Percentiles rank a stretch among this genome's conserved stretches.
phyloP scores from a whole-genome alignment of 2,888 invertebrate genomes.

The Halictus ligatus region DNA sequence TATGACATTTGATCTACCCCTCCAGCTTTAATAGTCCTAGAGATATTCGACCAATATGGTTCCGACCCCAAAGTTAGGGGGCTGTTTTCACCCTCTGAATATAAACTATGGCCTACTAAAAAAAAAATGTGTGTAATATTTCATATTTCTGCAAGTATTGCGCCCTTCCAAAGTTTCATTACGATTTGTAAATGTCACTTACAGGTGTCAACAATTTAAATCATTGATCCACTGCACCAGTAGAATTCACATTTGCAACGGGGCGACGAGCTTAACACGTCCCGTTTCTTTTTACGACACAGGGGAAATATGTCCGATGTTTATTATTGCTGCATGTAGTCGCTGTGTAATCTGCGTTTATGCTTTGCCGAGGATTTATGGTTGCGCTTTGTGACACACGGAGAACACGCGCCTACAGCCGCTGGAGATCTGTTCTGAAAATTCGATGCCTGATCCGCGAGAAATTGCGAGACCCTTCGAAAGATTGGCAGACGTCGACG shows the following conservation, averaged over 20 bases:
- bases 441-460: not conserved
- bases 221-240: not conserved
- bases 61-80: no score
- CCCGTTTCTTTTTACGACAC: not conserved
- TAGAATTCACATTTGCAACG: not conserved
- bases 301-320: not conserved
- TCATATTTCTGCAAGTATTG: not conserved
- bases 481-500: slow-evolving; percentile 10
- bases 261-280: not conserved
- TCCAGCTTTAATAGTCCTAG: not conserved
- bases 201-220: not conserved
- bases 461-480: not conserved
- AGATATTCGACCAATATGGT: not conserved
- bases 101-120: not conserved
- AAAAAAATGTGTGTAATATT: not conserved
- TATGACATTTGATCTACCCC: not conserved
- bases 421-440: not conserved
- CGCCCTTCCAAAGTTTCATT: not conserved
- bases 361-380: not conserved
- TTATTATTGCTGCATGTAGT: not conserved
- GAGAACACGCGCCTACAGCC: not conserved
- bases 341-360: not conserved
- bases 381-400: not conserved
- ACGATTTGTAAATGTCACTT: not conserved
- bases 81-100: no score